Conservation (phyloP, 2,797 vertebrate genomes). For the Siniperca undulata region DNA sequence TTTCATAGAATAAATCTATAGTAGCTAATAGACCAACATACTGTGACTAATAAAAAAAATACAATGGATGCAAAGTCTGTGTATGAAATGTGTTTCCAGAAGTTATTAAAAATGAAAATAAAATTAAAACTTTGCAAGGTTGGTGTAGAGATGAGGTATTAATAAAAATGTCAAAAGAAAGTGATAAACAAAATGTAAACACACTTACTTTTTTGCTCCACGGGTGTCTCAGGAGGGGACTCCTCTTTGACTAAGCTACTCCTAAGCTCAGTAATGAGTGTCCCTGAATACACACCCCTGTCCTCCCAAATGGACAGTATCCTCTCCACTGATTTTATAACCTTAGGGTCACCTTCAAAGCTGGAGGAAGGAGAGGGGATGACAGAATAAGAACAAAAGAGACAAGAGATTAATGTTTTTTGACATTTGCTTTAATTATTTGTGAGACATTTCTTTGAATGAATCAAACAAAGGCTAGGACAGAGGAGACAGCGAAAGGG, state of each 20-base stretch:
- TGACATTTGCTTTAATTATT: slow-evolving; percentile 37
- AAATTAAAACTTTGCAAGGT: not conserved
- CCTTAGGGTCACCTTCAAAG: slow-evolving; percentile 88
- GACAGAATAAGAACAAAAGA: slow-evolving; percentile 7
- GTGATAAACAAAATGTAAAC: not conserved
- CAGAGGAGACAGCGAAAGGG: slow-evolving; percentile 1
- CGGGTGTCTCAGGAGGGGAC: slow-evolving; percentile 79
- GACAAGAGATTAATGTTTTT: slow-evolving; percentile 12
- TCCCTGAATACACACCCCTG: slow-evolving; percentile 92
- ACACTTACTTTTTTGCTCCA: slow-evolving; percentile 78
- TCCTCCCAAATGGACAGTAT: slow-evolving; percentile 99
- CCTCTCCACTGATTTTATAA: slow-evolving; percentile 92
- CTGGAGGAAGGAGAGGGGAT: slow-evolving; percentile 54
- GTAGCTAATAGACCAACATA: not conserved
- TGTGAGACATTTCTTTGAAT: not conserved
- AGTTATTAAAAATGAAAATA: not conserved
- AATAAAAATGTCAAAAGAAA: not conserved
- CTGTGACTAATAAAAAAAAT: not conserved
- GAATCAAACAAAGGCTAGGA: slow-evolving; percentile 22
- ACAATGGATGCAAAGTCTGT: not conserved
- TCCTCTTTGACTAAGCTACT: slow-evolving; percentile 89
- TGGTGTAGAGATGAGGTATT: not conserved
- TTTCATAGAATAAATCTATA: not conserved
- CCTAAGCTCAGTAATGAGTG: slow-evolving; percentile 90
- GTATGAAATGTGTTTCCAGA: not conserved